Evolutionary conservation across 64 coral and sea anemone species (phyloP).

Genomic region (Dendronephthya gigantea): DNA sequence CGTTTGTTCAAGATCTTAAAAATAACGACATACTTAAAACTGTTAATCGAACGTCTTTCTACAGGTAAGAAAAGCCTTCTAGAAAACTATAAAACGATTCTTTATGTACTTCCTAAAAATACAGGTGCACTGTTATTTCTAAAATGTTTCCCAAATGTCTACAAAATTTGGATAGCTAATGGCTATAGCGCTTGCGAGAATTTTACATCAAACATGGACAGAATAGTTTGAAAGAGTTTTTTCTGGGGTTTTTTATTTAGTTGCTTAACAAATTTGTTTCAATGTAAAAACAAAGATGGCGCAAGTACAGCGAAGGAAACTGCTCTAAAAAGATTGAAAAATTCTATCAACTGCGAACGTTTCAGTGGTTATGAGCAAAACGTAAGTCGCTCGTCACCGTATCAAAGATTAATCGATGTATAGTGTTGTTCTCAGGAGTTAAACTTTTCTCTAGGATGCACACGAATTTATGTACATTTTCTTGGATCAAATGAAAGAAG

Average conservation of each 20-base stretch:
- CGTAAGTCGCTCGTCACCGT: conserved; percentile 52
- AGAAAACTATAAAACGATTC: neutral
- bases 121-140: neutral
- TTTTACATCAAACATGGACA: neutral
- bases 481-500: conserved; percentile 63
- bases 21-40: conserved; percentile 44
- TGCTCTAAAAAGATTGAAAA: conserved; percentile 60
- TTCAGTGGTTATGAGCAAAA: conserved; percentile 79
- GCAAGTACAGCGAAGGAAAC: conserved; percentile 21
- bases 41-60: conserved; percentile 45
- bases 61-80: conserved; percentile 49
- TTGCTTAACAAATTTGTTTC: conserved; percentile 36
- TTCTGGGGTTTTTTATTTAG: conserved; percentile 25
- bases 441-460: conserved; percentile 43
- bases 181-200: too few relatives aligned
- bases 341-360: conserved; percentile 54
- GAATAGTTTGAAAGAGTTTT: neutral
- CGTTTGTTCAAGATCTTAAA: conserved; percentile 81
- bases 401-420: neutral
- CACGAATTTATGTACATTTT: conserved; percentile 60
- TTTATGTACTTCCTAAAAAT: neutral
- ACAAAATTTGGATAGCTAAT: neutral
- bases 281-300: conserved; percentile 48
- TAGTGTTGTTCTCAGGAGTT: neutral
- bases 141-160: neutral